Base-by-base conservation (phyloP, 2,888 invertebrate genomes). In the Cephalotes varians region DNA sequence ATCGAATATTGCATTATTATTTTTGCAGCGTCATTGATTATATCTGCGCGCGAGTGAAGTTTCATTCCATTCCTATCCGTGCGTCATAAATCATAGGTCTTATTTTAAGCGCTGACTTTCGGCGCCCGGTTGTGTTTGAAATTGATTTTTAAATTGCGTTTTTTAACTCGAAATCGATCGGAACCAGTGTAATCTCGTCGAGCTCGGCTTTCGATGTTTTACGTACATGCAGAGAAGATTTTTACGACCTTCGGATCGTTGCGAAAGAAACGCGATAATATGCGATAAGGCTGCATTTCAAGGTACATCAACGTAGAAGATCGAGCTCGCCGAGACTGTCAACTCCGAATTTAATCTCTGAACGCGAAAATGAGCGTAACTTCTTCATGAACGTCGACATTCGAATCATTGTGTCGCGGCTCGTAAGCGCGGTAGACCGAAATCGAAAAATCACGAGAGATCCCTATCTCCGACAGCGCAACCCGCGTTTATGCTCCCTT, bases 21-120 rank as follows among this genome's bases (percentile, higher is more conserved):
- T 79, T 79, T 56, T 71, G 77, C 77, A 79, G n/a, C 77, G 71
- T 79, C 71, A 79, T 71, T 58, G 77, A 79, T 79, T 79, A 47
- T 71, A 79, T 79, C 47, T 58, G 25, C 34, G 54, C 44, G 34
- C 44, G 28, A 71, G 44, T 34, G 12, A 34, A 34, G 44, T 71
- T 71, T 71, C 18, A 58, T 71, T 58, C 56, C 56, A 18, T 69
- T 77, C n/a, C 5, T 18, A 2, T 47, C 40, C 1, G 44, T 28
- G 44, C 25, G 44, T 58, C 71, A 71, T 79, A 69, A 79, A 79
- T 79, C 77, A 79, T 34, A 69, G 71, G 71, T 69, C 56, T 58
- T 79, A 71, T 79, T 79, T 79, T 58, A 79, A 79, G 34, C 56
- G 34, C 34, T 54, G 71, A 79, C 71, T 79, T 58, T 71, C 34